phyloP scores from a whole-genome alignment of 2,888 invertebrate species.

The Thera britannica region DNA sequence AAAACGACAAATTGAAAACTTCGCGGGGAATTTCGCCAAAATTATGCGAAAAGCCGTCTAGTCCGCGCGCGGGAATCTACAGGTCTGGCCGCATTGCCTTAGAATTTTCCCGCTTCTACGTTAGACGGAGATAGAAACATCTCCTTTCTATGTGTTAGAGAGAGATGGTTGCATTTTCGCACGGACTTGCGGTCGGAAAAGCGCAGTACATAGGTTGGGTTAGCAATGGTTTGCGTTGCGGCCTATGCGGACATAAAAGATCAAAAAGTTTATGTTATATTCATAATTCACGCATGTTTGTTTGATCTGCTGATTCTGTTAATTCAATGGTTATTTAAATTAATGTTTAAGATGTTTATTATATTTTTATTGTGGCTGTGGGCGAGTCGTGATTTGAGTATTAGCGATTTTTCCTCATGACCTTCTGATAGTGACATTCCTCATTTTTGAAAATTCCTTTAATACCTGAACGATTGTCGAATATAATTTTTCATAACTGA shows the following conservation, averaged over 20 bases:
- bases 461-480: too few relatives aligned
- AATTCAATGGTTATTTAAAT: slow-evolving; percentile 31
- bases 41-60: slow-evolving; percentile 58
- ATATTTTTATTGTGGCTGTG: slow-evolving; percentile 8
- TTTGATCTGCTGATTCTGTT: slow-evolving; percentile 29
- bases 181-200: slow-evolving; percentile 52
- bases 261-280: slow-evolving; percentile 49
- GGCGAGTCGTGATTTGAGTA: background rate
- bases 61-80: slow-evolving; percentile 70
- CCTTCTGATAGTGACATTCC: background rate
- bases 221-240: slow-evolving; percentile 17
- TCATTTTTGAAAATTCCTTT: slow-evolving; percentile 4
- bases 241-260: slow-evolving; percentile 48
- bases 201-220: slow-evolving; percentile 40
- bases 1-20: slow-evolving; percentile 38
- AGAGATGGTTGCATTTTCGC: slow-evolving; percentile 51
- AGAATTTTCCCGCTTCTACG: slow-evolving; percentile 68
- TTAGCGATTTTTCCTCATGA: background rate
- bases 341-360: slow-evolving; percentile 16
- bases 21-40: slow-evolving; percentile 46
- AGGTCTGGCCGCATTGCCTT: slow-evolving; percentile 73
- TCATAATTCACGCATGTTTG: slow-evolving; percentile 49
- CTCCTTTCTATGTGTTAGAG: slow-evolving; percentile 41
- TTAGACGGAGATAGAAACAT: slow-evolving; percentile 48
- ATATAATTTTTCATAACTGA: too few relatives aligned